Evolutionary conservation across 2,888 invertebrate species (phyloP), one percentile per base, ranked within the genome.

Genomic region (Seira ritae): DNA sequence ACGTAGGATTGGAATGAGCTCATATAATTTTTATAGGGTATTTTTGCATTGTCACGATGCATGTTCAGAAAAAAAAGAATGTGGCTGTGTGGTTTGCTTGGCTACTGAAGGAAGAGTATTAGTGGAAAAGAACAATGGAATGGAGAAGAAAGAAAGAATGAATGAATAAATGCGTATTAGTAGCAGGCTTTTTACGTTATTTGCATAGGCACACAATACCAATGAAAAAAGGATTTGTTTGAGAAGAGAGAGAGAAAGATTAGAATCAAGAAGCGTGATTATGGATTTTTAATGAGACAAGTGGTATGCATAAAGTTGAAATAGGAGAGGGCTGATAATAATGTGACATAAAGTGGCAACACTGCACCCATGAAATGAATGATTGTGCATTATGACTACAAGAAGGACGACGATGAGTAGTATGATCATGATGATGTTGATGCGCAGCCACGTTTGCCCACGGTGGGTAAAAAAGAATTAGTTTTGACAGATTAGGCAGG

Each of bases 211-310:
- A 31, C 31, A 31, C 31, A 31, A 31, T 31, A 31, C 8, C 8
- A 31, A 31, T 31, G 31, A 31, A 31, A 31, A 31, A 31, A 31
- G 31, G 31, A 31, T 65, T 74, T 4, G 15, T 46, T 50, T 70
- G 17, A 70, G 22, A 37, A 19, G 24, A 24, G 42, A 71, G 37
- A 19, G 20, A n/a, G 17, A 67, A 12, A 78, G 78, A 78, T 74
- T 80, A 80, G 80, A 65, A 80, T 80, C 80, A 42, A 31, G 74
- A 68, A 80, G 84, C 86, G 84, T 86, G 86, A 86, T 86, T 84
- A 86, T 86, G 84, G 80, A 76, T 84, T 86, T 86, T 86, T 86
- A 86, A 86, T 86, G 84, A 86, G 86, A 81, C 75, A 76, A 68
- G 55, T 77, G 77, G 77, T 70, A 77, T 77, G 77, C 77, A 69